Evolutionary conservation across 2,797 vertebrate genomes (phyloP).

Genomic region (Glossophaga mutica): DNA sequence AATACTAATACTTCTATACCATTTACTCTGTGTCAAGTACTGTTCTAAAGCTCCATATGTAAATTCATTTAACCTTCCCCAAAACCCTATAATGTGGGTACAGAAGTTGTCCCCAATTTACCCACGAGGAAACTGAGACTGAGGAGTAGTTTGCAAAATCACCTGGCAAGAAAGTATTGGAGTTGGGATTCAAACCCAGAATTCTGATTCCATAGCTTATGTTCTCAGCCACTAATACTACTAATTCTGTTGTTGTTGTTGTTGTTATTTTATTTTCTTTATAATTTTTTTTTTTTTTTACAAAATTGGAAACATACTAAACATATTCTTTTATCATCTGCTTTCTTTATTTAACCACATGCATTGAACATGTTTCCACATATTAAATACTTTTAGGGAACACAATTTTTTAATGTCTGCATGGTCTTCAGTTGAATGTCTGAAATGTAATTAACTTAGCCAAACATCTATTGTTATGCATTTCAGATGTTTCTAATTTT

Average conservation of each 20-base stretch:
- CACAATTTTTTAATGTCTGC: slow-evolving; percentile 62
- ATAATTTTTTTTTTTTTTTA: slow-evolving; percentile 59
- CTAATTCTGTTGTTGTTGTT: slow-evolving; percentile 43
- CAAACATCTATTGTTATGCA: slow-evolving; percentile 66
- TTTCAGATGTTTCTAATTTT: slow-evolving; percentile 74
- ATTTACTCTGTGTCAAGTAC: neutral
- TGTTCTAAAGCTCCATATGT: neutral
- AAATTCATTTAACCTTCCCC: neutral
- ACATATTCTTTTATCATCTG: slow-evolving; percentile 71
- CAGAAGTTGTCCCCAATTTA: neutral
- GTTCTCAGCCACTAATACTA: slow-evolving; percentile 27
- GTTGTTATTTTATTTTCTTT: slow-evolving; percentile 26
- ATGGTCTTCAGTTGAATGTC: slow-evolving; percentile 66
- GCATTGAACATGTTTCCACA: slow-evolving; percentile 67
- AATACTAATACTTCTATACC: neutral
- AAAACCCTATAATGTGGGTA: neutral
- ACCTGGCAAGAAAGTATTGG: neutral
- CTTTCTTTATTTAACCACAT: slow-evolving; percentile 60
- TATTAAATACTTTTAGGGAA: slow-evolving; percentile 63
- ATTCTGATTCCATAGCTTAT: neutral
- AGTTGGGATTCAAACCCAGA: neutral
- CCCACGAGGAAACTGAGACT: neutral
- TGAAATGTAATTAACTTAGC: slow-evolving; percentile 67
- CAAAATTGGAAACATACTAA: slow-evolving; percentile 56
- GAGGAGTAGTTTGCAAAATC: neutral